Evolutionary conservation across 2,888 invertebrate genomes (phyloP), one percentile per base, ranked within the genome.

Genomic region (Scaptomyza flava): DNA sequence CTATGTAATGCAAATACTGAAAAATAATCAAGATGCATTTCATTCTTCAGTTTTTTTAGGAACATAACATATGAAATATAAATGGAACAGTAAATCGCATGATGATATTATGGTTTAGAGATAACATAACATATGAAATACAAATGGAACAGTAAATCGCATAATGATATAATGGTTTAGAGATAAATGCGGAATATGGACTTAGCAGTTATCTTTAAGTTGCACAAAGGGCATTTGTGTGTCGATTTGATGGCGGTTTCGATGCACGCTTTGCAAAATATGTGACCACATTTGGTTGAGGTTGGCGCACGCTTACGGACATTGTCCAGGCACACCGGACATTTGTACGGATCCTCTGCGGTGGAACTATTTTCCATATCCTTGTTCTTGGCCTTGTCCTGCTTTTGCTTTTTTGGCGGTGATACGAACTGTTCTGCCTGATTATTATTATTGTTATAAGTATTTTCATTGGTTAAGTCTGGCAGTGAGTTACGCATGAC

Each of bases 181-280:
- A 82, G 9, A n/a, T 89, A 90, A 42, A 90, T 81, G 4, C 90
- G 90, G 20, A 68, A 65, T 9, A 72, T 36, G 30, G 81, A 78
- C 3, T 63, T 75, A 0, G 4, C 20, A 0, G 31, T 52, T 0
- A 83, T 6, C 46, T 77, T 89, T 12, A 72, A 80, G 36, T 90
- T 90, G 38, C 90, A 90, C 45, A 91, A 52, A 0, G 90, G 90
- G 14, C 90, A 90, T 14, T 89, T 91, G 17, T 66, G 77, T 0
- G 70, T 73, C 6, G 62, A 0, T 0, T 52, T 60, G 6, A 82
- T 38, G 3, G 80, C 81, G 9, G 62, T 4, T 11, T 59, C 45
- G 6, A 90, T 87, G 56, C 90, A 90, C 0, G 0, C 9, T 1
- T 77, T 69, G 23, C 90, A 90, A 42, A 86, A 90, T 1, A 90